phyloP scores from a whole-genome alignment of 2,888 invertebrate species.

The Lochmaea crataegi region DNA sequence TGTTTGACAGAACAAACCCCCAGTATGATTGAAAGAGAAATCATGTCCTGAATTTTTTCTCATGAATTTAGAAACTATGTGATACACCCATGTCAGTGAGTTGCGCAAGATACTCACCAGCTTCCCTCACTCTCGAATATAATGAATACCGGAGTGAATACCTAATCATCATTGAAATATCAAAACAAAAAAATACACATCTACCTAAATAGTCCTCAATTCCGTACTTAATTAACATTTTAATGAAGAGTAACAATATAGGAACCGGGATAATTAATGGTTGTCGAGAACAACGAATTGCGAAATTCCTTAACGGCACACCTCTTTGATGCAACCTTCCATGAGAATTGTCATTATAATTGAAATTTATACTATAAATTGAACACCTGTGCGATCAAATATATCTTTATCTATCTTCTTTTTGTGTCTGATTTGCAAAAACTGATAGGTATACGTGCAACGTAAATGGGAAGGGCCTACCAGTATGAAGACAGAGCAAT shows the following conservation, averaged over 20 bases:
- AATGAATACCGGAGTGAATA: conserved; percentile 11
- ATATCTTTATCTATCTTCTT: conserved; percentile 12
- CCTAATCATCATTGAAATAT: not conserved
- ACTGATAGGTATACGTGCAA: not conserved
- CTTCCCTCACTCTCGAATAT: conserved; percentile 6
- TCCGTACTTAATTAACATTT: conserved; percentile 2
- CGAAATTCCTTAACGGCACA: conserved; percentile 35
- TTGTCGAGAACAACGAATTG: conserved; percentile 31
- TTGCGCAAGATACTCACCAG: not conserved
- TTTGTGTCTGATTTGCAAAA: conserved; percentile 6
- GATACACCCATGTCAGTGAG: not conserved
- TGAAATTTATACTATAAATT: conserved; percentile 29
- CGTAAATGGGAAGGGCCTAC: conserved; percentile 10
- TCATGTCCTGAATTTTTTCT: no score
- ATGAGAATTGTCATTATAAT: conserved; percentile 33
- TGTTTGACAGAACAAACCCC: no score
- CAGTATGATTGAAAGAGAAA: no score
- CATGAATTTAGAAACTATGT: no score
- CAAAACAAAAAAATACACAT: not conserved
- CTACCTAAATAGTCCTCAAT: conserved; percentile 8
- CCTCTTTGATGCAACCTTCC: conserved; percentile 37
- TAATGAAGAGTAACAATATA: conserved; percentile 12
- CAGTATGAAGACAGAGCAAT: conserved; percentile 1
- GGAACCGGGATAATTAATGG: conserved; percentile 29
- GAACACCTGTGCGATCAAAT: conserved; percentile 30